Evolutionary conservation across 2,888 invertebrate species (phyloP).

Genomic region (Athalia cordata): DNA sequence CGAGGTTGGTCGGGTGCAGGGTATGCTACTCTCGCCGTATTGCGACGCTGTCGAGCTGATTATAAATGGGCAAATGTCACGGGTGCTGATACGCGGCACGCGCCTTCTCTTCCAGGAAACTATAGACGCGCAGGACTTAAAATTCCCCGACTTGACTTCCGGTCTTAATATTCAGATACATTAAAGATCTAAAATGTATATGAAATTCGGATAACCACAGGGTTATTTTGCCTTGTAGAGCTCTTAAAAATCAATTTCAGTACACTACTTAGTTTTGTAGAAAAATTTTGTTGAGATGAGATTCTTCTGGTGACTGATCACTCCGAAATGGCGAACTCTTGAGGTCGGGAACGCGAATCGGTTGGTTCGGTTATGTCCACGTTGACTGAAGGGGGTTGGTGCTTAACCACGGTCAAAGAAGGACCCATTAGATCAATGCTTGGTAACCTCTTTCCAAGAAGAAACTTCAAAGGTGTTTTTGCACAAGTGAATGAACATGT

Average conservation of each 20-base stretch:
- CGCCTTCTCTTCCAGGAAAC: slow-evolving; percentile 41
- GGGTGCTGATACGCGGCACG: slow-evolving; percentile 46
- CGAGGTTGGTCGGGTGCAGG: slow-evolving; percentile 18
- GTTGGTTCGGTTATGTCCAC: neutral
- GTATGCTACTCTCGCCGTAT: slow-evolving; percentile 42
- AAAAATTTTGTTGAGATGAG: neutral
- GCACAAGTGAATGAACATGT: slow-evolving; percentile 39
- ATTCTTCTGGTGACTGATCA: neutral
- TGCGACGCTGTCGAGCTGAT: slow-evolving; percentile 43
- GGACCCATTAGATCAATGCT: slow-evolving; percentile 59
- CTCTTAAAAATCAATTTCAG: no score
- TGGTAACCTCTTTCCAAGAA: slow-evolving; percentile 48
- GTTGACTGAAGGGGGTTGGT: slow-evolving; percentile 45
- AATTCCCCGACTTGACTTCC: slow-evolving; percentile 17
- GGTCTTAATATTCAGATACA: neutral
- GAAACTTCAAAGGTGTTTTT: slow-evolving; percentile 60
- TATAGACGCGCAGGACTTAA: slow-evolving; percentile 16
- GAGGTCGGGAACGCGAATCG: slow-evolving; percentile 13
- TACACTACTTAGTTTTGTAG: no score
- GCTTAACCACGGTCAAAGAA: slow-evolving; percentile 56
- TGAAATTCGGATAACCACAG: neutral
- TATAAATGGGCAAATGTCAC: slow-evolving; percentile 46
- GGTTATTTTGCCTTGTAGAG: neutral
- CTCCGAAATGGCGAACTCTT: neutral
- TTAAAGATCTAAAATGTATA: neutral